Conservation (phyloP, 2,113 vertebrate species). For the Lycocorax pyrrhopterus region DNA sequence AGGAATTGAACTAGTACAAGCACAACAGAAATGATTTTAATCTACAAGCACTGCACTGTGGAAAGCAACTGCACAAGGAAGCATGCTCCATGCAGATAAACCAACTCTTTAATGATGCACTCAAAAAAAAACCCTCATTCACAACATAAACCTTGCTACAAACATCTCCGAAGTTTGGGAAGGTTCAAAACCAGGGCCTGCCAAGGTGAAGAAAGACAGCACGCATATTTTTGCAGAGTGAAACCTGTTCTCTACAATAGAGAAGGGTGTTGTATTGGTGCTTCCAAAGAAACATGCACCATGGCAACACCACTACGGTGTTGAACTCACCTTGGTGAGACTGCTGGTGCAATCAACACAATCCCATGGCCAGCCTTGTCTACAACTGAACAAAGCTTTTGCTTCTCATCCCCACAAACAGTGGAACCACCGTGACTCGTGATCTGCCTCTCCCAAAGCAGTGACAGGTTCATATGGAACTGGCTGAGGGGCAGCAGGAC, state of each 20-base stretch:
- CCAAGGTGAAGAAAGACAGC: background rate
- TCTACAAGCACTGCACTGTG: background rate
- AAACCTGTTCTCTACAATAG: background rate
- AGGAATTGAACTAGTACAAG: background rate
- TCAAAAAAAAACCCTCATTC: background rate
- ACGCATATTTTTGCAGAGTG: background rate
- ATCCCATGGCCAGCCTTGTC: background rate
- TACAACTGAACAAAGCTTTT: background rate
- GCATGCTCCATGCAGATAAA: background rate
- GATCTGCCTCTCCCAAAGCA: background rate
- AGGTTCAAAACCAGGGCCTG: background rate
- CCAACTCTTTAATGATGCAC: background rate
- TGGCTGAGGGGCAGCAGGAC: background rate
- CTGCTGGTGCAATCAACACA: background rate
- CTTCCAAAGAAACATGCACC: background rate
- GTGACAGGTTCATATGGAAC: fast-evolving
- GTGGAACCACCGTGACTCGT: fast-evolving
- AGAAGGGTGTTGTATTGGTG: background rate
- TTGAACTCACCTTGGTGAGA: background rate
- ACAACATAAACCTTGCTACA: background rate
- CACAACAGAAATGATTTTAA: background rate
- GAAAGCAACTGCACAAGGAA: slow-evolving; percentile 6
- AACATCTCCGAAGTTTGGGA: background rate
- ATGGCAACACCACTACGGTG: fast-evolving
- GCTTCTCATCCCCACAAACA: background rate